Percentiles rank a stretch among this genome's conserved stretches.
These are phyloP conservation scores for Noctua comes DNA, from an alignment of 2,888 invertebrate genomes.

Conservation along the genomic window DNA sequence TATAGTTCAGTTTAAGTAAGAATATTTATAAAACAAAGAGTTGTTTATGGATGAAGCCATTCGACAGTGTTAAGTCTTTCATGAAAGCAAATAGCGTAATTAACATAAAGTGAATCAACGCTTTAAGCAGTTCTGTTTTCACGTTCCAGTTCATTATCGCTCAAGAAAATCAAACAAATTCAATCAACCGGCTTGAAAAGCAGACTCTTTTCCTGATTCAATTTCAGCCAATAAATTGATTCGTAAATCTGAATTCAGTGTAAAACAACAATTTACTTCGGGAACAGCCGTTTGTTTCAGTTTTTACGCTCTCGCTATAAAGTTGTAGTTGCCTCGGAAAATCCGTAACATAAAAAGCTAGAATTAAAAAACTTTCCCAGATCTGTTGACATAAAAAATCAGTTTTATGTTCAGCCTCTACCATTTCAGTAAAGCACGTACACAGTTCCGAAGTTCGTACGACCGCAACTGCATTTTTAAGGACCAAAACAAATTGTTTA, in stretches of 20 bases:
- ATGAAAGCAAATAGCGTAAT: background rate
- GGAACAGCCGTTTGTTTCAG: conserved; percentile 51
- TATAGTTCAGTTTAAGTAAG: no score
- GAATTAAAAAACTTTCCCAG: conserved; percentile 82
- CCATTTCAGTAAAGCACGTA: conserved; percentile 58
- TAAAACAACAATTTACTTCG: conserved; percentile 55
- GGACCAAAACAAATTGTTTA: conserved; percentile 71
- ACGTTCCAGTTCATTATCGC: conserved; percentile 43
- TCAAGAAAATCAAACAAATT: conserved; percentile 44
- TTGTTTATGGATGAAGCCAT: background rate
- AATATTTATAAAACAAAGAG: background rate
- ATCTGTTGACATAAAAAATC: conserved; percentile 81
- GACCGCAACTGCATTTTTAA: conserved; percentile 74
- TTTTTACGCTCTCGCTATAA: conserved; percentile 62
- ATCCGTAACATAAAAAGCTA: conserved; percentile 74
- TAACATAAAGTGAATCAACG: conserved; percentile 18
- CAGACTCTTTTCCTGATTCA: conserved; percentile 32
- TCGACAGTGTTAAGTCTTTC: background rate
- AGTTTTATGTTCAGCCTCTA: conserved; percentile 76
- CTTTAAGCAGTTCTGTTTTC: background rate
- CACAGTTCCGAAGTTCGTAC: conserved; percentile 46
- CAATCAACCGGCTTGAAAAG: conserved; percentile 35
- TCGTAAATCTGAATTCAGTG: conserved; percentile 53
- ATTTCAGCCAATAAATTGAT: conserved; percentile 46
- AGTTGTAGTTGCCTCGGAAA: conserved; percentile 62